Evolutionary conservation across 2,797 vertebrate genomes (phyloP).

Genomic region (Enteromius paludinosus): DNA sequence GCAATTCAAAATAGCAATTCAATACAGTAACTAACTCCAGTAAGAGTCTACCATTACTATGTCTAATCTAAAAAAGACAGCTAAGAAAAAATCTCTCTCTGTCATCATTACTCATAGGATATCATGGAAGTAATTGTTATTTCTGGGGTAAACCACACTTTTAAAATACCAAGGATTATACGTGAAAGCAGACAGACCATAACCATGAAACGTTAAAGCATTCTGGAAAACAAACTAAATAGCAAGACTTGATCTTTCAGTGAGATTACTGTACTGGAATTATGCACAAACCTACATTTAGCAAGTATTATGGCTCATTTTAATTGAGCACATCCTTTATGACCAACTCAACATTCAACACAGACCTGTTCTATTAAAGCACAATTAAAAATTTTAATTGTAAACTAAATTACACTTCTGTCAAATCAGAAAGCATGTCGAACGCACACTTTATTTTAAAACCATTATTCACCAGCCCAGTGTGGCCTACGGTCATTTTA

Average conservation of each 20-base stretch:
- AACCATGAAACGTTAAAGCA: neutral
- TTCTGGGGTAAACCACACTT: neutral
- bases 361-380: neutral
- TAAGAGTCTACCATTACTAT: neutral
- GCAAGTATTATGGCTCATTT: neutral
- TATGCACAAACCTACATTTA: neutral
- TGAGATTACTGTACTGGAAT: neutral
- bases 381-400: too few species aligned
- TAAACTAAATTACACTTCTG: neutral
- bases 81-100: neutral
- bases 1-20: constrained; percentile 5
- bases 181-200: neutral
- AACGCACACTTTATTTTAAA: neutral
- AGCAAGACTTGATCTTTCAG: neutral
- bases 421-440: neutral
- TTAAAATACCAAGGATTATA: neutral
- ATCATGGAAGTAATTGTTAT: neutral
- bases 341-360: neutral
- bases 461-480: neutral
- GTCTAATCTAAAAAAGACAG: neutral
- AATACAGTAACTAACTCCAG: constrained; percentile 24
- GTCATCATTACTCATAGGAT: neutral
- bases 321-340: neutral
- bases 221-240: neutral
- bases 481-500: too few species aligned